Conservation (phyloP, 53 echinoderm and acorn worm genomes). For the Antedon mediterranea region DNA sequence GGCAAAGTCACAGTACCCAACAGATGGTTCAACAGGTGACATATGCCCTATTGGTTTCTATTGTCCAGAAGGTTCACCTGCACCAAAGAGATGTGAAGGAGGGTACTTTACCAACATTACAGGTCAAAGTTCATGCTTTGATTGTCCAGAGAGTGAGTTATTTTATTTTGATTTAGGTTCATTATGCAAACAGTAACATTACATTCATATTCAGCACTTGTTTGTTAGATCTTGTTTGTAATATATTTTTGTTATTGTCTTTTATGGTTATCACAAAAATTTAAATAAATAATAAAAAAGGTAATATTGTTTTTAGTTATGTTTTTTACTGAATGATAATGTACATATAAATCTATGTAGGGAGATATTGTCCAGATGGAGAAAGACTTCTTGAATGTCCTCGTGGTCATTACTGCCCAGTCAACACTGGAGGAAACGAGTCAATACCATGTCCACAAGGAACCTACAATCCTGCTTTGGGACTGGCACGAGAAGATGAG, state of each 20-base stretch:
- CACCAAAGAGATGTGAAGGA: constrained; percentile 65
- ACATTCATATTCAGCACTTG: too few relatives aligned
- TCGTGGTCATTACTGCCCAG: constrained; percentile 70
- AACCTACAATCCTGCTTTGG: constrained; percentile 79
- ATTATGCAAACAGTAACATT: too few relatives aligned
- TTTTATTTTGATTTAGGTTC: not conserved
- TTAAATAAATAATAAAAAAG: too few relatives aligned
- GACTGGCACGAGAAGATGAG: constrained; percentile 66
- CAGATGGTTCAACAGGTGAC: constrained; percentile 58
- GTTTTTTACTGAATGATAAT: too few relatives aligned
- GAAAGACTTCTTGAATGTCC: constrained; percentile 75
- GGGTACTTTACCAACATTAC: constrained; percentile 91
- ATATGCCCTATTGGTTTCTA: constrained; percentile 79
- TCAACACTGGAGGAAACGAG: constrained; percentile 84
- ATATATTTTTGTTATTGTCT: too few relatives aligned
- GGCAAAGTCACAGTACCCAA: constrained; percentile 60
- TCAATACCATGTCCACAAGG: constrained; percentile 88
- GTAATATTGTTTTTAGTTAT: too few relatives aligned
- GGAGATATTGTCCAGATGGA: constrained; percentile 89
- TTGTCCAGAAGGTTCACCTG: constrained; percentile 78
- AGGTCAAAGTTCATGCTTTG: constrained; percentile 73
- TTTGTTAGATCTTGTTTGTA: too few relatives aligned
- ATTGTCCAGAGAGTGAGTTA: constrained; percentile 65
- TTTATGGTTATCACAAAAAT: too few relatives aligned
- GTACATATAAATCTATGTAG: constrained; percentile 6